Conservation (phyloP, 2,797 vertebrate species). For the Cryptoprocta ferox region DNA sequence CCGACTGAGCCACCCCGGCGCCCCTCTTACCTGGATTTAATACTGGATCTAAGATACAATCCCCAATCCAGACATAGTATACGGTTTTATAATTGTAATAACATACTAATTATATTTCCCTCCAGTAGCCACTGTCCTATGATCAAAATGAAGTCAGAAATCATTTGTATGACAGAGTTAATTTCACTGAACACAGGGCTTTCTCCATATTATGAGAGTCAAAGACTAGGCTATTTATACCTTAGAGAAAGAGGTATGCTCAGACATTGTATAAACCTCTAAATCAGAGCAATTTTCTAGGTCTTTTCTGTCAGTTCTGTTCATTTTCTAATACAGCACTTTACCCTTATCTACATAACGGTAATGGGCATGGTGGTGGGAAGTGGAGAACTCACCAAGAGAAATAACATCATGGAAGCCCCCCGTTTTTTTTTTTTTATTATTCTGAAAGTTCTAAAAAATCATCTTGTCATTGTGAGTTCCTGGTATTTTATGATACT, state of each 20-base stretch:
- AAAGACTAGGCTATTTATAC: not conserved
- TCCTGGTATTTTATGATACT: not conserved
- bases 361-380: not conserved
- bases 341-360: not conserved
- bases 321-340: not conserved
- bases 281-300: not conserved
- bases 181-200: not conserved
- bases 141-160: not conserved
- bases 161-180: slow-evolving; percentile 16
- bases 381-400: not conserved
- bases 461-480: not conserved
- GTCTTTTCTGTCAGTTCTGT: not conserved
- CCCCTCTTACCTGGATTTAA: not conserved
- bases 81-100: not conserved
- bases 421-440: not conserved
- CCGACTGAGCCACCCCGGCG: too few species aligned
- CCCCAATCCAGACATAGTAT: not conserved
- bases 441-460: not conserved
- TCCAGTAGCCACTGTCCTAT: not conserved
- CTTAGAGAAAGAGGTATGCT: not conserved
- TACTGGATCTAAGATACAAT: not conserved
- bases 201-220: not conserved
- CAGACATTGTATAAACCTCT: not conserved
- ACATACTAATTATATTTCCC: not conserved
- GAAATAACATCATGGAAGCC: not conserved